Percentiles rank a stretch among this genome's conserved stretches.
Evolutionary conservation across 2,113 vertebrate species (phyloP).

Genomic region (Heterochromis multidens): DNA sequence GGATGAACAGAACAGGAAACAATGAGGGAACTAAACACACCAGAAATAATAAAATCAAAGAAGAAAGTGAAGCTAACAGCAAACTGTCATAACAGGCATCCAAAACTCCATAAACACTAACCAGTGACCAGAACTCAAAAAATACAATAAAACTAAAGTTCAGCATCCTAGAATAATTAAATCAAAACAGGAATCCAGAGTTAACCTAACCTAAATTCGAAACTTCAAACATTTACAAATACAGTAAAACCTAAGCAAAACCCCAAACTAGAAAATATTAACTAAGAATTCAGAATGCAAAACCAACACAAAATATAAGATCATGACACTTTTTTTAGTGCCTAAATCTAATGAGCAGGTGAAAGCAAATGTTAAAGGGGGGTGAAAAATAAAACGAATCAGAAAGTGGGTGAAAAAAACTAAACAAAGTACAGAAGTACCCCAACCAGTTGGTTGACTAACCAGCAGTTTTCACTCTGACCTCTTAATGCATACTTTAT

Average conservation of each 20-base stretch:
- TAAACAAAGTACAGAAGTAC: background rate
- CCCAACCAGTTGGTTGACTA: background rate
- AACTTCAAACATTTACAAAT: background rate
- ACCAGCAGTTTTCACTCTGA: background rate
- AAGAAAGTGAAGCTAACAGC: too few relatives aligned
- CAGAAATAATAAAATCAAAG: too few relatives aligned
- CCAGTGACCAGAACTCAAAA: too few relatives aligned
- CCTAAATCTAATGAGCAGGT: background rate
- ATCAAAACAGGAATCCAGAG: background rate
- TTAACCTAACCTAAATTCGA: background rate
- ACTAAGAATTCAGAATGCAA: background rate
- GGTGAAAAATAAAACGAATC: background rate
- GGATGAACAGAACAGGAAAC: background rate
- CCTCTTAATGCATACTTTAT: background rate
- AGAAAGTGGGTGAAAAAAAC: background rate
- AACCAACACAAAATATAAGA: accelerated
- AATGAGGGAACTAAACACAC: background rate
- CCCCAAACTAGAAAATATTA: background rate
- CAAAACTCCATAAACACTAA: too few relatives aligned
- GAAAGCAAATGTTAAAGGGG: too few relatives aligned
- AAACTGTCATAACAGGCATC: too few relatives aligned
- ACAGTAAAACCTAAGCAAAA: background rate
- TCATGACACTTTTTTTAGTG: accelerated
- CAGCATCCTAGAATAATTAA: background rate
- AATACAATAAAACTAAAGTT: background rate